These are phyloP conservation scores for Acrocephalus scirpaceus DNA, from an alignment of 2,797 vertebrate genomes.

Conservation along the genomic window DNA sequence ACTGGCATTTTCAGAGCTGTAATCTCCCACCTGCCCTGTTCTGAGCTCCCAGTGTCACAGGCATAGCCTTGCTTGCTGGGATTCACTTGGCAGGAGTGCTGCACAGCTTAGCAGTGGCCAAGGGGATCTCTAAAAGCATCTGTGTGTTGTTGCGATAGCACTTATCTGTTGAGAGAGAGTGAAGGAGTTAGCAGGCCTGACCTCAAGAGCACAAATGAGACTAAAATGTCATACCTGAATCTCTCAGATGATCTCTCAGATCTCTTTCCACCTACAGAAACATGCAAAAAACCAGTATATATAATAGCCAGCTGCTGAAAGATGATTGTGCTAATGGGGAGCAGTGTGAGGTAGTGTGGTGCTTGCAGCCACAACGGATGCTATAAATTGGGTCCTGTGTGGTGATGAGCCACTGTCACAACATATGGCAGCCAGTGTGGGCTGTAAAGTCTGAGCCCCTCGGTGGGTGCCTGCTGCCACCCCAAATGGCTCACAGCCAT, in stretches of 20 bases:
- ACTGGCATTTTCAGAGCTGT: background rate
- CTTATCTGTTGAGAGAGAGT: background rate
- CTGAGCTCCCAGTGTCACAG: background rate
- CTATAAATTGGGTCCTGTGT: conserved; percentile 17
- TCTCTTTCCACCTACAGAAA: background rate
- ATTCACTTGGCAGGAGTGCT: background rate
- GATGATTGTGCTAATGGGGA: background rate
- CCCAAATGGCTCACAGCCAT: conserved; percentile 45
- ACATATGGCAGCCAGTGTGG: conserved; percentile 46
- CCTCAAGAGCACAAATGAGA: conserved; percentile 8
- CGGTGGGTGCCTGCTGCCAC: background rate
- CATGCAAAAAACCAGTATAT: background rate
- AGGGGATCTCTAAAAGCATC: conserved; percentile 45
- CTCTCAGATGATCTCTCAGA: background rate
- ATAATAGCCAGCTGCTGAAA: background rate
- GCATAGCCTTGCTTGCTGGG: background rate
- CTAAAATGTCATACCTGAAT: background rate
- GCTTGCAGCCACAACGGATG: background rate
- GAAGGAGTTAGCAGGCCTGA: background rate
- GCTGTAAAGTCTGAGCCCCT: conserved; percentile 42
- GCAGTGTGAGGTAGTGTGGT: background rate
- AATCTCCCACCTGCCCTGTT: background rate
- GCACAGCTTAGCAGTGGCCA: background rate
- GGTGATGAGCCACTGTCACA: conserved; percentile 39
- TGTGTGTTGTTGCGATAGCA: background rate